Evolutionary conservation across 2,797 vertebrate species (phyloP).

Genomic region (Mareca penelope): DNA sequence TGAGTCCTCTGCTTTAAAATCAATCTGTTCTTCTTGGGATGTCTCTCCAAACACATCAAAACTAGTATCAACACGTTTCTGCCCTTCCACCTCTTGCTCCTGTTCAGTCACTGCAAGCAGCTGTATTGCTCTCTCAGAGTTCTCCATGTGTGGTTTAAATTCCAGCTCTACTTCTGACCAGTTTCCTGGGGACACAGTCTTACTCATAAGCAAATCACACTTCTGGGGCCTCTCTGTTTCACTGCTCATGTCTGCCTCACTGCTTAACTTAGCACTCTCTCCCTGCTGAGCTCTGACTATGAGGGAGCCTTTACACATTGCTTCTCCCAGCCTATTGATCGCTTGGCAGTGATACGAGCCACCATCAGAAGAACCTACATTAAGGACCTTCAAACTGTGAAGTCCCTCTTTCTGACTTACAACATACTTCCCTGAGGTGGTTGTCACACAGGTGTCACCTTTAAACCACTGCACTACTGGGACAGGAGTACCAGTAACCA

Average conservation of each 20-base stretch:
- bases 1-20: constrained; percentile 85
- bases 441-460: constrained; percentile 83
- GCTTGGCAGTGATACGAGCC: constrained; percentile 90
- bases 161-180: constrained; percentile 89
- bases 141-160: constrained; percentile 80
- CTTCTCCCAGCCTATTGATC: constrained; percentile 90
- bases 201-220: constrained; percentile 84
- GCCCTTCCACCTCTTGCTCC: constrained; percentile 80
- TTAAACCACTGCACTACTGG: constrained; percentile 94
- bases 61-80: constrained; percentile 83
- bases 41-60: constrained; percentile 88
- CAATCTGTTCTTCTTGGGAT: constrained; percentile 83
- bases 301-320: constrained; percentile 87
- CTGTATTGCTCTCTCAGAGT: constrained; percentile 83
- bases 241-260: constrained; percentile 74
- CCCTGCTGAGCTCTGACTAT: constrained; percentile 78
- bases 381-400: constrained; percentile 88
- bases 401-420: constrained; percentile 87
- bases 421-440: constrained; percentile 83
- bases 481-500: constrained; percentile 91
- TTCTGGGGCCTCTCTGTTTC: constrained; percentile 79
- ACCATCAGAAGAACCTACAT: constrained; percentile 82
- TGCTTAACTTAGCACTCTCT: constrained; percentile 73
- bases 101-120: constrained; percentile 84
- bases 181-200: constrained; percentile 78